Evolutionary conservation across 2,797 vertebrate genomes (phyloP).

Genomic region (Bovichtus variegatus): DNA sequence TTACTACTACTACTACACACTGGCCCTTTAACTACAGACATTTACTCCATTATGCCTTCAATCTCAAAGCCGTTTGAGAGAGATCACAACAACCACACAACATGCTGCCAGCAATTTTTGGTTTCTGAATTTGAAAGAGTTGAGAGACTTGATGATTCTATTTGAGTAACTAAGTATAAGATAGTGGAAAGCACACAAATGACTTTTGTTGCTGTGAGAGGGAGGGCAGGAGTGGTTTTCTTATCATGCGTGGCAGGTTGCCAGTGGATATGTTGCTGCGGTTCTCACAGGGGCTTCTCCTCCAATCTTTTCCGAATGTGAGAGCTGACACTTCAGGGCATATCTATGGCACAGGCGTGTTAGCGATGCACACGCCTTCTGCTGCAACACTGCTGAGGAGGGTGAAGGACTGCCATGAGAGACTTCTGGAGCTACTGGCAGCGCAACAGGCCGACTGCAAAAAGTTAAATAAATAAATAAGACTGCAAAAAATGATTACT

Average conservation of each 20-base stretch:
- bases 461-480: constrained; percentile 43
- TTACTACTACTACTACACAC: too few species aligned
- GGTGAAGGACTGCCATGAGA: constrained; percentile 65
- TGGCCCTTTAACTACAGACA: too few species aligned
- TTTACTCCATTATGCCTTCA: too few species aligned
- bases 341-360: constrained; percentile 73
- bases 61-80: constrained; percentile 1
- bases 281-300: constrained; percentile 64
- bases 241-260: constrained; percentile 76
- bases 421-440: constrained; percentile 54
- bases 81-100: background rate
- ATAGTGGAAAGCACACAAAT: constrained; percentile 53
- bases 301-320: constrained; percentile 68
- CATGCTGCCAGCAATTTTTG: background rate
- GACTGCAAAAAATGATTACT: constrained; percentile 39
- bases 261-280: constrained; percentile 70
- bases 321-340: constrained; percentile 79
- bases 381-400: constrained; percentile 57
- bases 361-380: constrained; percentile 73
- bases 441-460: constrained; percentile 59
- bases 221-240: constrained; percentile 61
- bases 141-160: constrained; percentile 7
- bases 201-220: constrained; percentile 60
- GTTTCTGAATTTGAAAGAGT: constrained; percentile 15
- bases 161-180: constrained; percentile 41